These are phyloP conservation scores for Gopherus flavomarginatus DNA, from an alignment of 2,113 vertebrate species.

Conservation along the genomic window DNA sequence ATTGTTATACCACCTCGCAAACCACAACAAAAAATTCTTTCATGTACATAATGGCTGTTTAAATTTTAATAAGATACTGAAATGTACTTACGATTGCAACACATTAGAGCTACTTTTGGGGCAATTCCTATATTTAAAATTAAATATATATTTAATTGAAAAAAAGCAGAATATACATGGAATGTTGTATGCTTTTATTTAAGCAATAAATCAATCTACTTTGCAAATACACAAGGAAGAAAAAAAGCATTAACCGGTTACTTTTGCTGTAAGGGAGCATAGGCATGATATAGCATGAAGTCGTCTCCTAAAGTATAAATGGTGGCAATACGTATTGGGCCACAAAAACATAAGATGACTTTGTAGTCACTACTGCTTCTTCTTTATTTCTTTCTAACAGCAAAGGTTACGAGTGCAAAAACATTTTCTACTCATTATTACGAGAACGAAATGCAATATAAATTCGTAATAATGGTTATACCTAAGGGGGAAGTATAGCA, in stretches of 20 bases:
- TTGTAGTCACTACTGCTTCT: not conserved
- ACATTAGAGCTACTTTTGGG: conserved; percentile 44
- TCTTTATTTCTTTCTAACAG: conserved; percentile 37
- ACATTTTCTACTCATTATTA: conserved; percentile 55
- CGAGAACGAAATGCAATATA: conserved; percentile 62
- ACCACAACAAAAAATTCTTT: conserved; percentile 58
- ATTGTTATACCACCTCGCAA: conserved; percentile 70
- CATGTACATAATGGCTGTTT: conserved; percentile 58
- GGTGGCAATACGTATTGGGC: not conserved
- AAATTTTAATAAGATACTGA: conserved; percentile 65
- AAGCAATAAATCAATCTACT: conserved; percentile 41
- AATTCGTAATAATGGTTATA: conserved; percentile 68
- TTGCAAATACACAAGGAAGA: conserved; percentile 14
- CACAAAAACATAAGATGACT: not conserved
- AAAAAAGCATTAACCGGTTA: not conserved
- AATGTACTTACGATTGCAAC: conserved; percentile 54
- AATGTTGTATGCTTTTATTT: conserved; percentile 27
- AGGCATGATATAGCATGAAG: conserved; percentile 28
- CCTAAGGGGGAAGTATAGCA: conserved; percentile 59
- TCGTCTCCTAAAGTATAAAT: not conserved
- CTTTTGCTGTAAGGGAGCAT: not conserved
- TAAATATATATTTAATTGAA: conserved; percentile 61
- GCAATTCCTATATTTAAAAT: conserved; percentile 53
- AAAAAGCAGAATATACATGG: conserved; percentile 19
- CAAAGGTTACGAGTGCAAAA: conserved; percentile 55